Conservation (phyloP, 2,113 vertebrate genomes). For the Tupaia chinensis region DNA sequence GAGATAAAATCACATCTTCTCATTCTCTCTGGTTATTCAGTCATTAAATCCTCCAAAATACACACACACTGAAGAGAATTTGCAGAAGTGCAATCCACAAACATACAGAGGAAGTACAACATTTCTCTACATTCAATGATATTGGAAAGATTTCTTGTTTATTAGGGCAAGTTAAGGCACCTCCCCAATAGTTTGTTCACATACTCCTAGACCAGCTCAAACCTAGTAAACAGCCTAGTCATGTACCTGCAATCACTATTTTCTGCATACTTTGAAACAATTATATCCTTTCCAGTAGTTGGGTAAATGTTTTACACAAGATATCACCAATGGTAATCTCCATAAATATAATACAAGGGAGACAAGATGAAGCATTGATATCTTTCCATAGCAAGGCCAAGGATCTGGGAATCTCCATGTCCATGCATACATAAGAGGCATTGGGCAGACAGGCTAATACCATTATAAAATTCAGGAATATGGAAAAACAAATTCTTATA, state of each 20-base stretch:
- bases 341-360: conserved; percentile 29
- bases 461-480: conserved; percentile 18
- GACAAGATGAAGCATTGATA: background rate
- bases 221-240: background rate
- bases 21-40: background rate
- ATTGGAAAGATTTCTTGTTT: background rate
- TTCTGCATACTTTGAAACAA: background rate
- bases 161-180: background rate
- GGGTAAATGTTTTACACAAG: background rate
- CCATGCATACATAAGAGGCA: background rate
- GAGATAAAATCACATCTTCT: background rate
- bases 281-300: background rate
- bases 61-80: background rate
- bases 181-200: background rate
- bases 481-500: conserved; percentile 12
- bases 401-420: background rate
- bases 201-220: background rate
- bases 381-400: background rate
- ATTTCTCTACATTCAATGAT: background rate
- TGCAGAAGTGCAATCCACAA: background rate
- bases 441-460: background rate
- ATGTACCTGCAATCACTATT: background rate
- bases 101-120: background rate
- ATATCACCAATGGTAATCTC: background rate
- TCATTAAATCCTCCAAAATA: background rate